A percentile compares a stretch with the other conserved stretches of the same genome.
phyloP scores from a whole-genome alignment of 1,140 invertebrate species.

The Caenorhabditis inopinata region DNA sequence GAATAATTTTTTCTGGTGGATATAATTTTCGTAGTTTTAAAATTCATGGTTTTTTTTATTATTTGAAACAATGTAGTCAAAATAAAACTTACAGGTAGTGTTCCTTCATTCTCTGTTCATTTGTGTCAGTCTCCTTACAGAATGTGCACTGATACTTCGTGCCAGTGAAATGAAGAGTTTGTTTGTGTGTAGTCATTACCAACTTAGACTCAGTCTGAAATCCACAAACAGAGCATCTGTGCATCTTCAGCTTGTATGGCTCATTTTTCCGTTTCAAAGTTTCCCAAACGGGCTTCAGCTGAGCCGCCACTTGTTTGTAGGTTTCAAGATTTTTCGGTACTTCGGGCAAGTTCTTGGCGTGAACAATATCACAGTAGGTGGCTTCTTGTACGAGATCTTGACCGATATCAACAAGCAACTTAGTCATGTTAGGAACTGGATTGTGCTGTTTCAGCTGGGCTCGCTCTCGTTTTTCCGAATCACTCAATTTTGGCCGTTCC shows the following conservation, averaged over 20 bases:
- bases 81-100: constrained; percentile 60
- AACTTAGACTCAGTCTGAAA: constrained; percentile 57
- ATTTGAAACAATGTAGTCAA: too few relatives aligned
- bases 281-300: constrained; percentile 65
- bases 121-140: constrained; percentile 64
- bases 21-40: too few relatives aligned
- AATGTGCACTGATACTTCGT: constrained; percentile 58
- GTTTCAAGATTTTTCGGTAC: constrained; percentile 65
- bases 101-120: constrained; percentile 56
- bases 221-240: constrained; percentile 55
- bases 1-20: too few relatives aligned
- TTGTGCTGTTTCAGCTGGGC: constrained; percentile 50
- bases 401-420: constrained; percentile 61
- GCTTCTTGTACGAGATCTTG: constrained; percentile 65
- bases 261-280: constrained; percentile 59
- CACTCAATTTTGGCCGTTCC: constrained; percentile 58
- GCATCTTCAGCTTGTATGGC: constrained; percentile 56
- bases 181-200: constrained; percentile 53
- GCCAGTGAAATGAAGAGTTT: constrained; percentile 54
- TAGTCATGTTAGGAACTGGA: constrained; percentile 63
- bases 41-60: too few relatives aligned
- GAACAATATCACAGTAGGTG: constrained; percentile 65
- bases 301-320: constrained; percentile 65
- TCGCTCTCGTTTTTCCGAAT: constrained; percentile 54
- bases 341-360: constrained; percentile 64